Conservation (phyloP, 2,888 invertebrate species). For the Trachelus troglodyta region DNA sequence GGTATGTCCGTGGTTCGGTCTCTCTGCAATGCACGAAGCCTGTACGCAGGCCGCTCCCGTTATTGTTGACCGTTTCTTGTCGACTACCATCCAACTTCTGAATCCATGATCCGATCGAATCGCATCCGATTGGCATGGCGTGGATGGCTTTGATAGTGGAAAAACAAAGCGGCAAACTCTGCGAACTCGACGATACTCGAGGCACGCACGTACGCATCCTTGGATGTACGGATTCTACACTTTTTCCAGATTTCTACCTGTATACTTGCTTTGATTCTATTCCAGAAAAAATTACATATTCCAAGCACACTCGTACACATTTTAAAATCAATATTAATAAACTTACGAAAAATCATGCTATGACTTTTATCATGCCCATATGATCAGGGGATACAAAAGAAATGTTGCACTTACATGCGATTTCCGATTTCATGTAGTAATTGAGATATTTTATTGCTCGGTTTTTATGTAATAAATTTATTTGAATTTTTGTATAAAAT, state of each 20-base stretch:
- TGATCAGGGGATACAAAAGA: neutral
- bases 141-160: conserved; percentile 3
- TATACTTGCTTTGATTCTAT: neutral
- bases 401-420: neutral
- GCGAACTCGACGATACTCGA: conserved; percentile 30
- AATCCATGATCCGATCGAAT: conserved; percentile 3
- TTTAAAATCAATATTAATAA: neutral
- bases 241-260: conserved; percentile 51
- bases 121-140: neutral
- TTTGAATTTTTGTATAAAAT: neutral
- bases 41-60: conserved; percentile 14
- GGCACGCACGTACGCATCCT: conserved; percentile 23
- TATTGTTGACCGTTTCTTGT: conserved; percentile 14
- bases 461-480: neutral
- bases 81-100: conserved; percentile 13
- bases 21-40: neutral
- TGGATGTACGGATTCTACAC: conserved; percentile 54
- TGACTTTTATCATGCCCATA: neutral
- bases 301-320: neutral
- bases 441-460: neutral
- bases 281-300: neutral
- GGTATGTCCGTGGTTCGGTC: conserved; percentile 23
- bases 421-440: neutral
- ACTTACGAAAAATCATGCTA: neutral
- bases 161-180: conserved; percentile 38